Evolutionary conservation across 2,113 vertebrate species (phyloP), one percentile per base, ranked within the genome.

Genomic region (Galbula dea): DNA sequence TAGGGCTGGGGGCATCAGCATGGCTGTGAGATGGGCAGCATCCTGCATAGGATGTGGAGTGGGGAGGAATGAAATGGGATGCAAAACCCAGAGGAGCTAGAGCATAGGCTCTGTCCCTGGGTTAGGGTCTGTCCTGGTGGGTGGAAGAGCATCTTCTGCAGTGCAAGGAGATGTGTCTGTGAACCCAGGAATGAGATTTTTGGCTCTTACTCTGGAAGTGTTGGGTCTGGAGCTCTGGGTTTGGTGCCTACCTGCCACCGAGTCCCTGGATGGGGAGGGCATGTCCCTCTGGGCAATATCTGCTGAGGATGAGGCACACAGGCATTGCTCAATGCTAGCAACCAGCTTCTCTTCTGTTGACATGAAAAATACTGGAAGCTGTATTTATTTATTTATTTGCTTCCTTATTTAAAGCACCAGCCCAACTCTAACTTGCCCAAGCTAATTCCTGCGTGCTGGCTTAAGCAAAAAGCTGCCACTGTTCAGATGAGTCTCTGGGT

Each of bases 41-140:
- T 78, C 4, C 0, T 39, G 58, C 10, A 0, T 5, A 2, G 66
- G 37, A 61, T 39, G 51, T 14, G n/a, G n/a, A n/a, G 15, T 9
- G 2, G 19, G 46, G 72, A 77, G 19, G 55, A 32, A n/a, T 2
- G 12, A 37, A 65, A 59, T 1, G 41, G 75, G 67, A 86, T 43
- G n/a, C 11, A 41, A 32, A 90, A 32, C 12, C 27, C 2, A 1
- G 23, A 3, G 2, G 67, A 54, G 26, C 32, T 12, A 16, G n/a
- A 20, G 58, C n/a, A 27, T 1, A 1, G 24, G 7, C 4, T 14
- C 8, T 13, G 14, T 48, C 54, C 49, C 75, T 36, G 34, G 1
- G 0, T 3, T 7, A 34, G 85, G 29, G 6, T 51, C 62, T 32
- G 22, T 29, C 66, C 37, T 6, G 4, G 0, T 0, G 18, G 41